A percentile compares a stretch with the other conserved stretches of the same genome.
Evolutionary conservation across 2,797 vertebrate genomes (phyloP).

Genomic region (Acrossocheilus fasciatus): DNA sequence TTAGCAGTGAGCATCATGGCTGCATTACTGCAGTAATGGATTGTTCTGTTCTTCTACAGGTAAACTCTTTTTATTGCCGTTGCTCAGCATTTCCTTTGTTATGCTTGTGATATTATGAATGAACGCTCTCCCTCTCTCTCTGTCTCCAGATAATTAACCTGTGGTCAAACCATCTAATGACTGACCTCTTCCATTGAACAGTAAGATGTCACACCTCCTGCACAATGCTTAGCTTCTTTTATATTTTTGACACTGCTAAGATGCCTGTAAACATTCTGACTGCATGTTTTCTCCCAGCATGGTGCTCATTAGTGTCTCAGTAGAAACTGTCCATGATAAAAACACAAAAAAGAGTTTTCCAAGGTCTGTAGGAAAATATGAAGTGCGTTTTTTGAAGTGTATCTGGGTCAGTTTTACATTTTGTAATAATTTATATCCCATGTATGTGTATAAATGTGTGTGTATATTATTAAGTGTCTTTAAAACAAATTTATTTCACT

Average conservation of each 20-base stretch:
- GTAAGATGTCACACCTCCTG: not conserved
- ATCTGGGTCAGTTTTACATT: not conserved
- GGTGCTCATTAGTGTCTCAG: not conserved
- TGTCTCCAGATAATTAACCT: constrained; percentile 62
- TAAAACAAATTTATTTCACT: not conserved
- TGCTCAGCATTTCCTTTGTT: not conserved
- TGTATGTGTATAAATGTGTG: not conserved
- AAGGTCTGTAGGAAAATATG: constrained; percentile 7
- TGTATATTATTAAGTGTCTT: not conserved
- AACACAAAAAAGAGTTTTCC: not conserved
- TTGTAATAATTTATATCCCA: not conserved
- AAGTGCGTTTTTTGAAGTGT: constrained; percentile 15
- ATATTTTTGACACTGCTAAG: constrained; percentile 12
- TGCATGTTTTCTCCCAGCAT: not conserved
- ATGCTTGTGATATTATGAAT: not conserved
- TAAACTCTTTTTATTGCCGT: not conserved
- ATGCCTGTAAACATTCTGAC: constrained; percentile 12
- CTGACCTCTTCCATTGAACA: constrained; percentile 19
- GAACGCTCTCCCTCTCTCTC: not conserved
- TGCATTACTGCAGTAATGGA: not conserved
- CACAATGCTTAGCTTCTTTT: not conserved
- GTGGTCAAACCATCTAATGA: constrained; percentile 55
- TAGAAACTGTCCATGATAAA: not conserved
- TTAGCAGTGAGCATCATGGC: not conserved
- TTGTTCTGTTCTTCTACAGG: not conserved